phyloP scores from a whole-genome alignment of 2,888 invertebrate species.

The Agrilus cyanescens region DNA sequence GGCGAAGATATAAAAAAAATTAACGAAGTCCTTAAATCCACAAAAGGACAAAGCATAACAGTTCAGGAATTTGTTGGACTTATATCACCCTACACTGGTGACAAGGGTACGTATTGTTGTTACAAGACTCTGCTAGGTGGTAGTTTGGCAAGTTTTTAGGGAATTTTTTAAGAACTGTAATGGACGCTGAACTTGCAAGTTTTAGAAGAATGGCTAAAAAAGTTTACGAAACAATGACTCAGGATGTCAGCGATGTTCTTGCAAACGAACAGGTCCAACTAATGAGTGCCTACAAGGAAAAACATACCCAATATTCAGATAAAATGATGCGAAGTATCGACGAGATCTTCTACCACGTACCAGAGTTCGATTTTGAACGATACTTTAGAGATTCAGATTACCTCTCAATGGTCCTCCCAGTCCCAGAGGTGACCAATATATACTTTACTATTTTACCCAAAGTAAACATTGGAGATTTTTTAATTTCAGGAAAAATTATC shows the following conservation, averaged over 20 bases:
- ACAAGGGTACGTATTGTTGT: conserved; percentile 24
- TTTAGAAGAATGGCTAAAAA: conserved; percentile 29
- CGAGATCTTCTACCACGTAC: conserved; percentile 26
- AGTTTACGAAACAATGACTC: conserved; percentile 33
- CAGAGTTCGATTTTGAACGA: conserved; percentile 30
- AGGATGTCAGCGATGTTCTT: conserved; percentile 33
- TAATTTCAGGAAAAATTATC: neutral
- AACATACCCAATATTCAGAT: conserved; percentile 20
- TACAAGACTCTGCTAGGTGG: neutral
- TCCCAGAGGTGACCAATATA: conserved; percentile 1
- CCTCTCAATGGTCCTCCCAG: conserved; percentile 21
- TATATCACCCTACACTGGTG: conserved; percentile 29
- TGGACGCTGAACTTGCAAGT: conserved; percentile 26
- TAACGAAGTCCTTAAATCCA: conserved; percentile 21
- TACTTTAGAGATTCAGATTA: conserved; percentile 25
- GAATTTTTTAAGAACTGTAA: conserved; percentile 21
- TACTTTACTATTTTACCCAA: too few relatives aligned
- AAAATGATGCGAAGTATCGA: conserved; percentile 30
- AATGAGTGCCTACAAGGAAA: conserved; percentile 25
- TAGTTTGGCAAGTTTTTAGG: conserved; percentile 13
- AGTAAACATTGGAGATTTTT: neutral
- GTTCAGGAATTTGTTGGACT: conserved; percentile 31
- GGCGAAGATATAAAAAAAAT: conserved; percentile 29
- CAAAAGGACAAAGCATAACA: conserved; percentile 21
- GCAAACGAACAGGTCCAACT: conserved; percentile 32